Conservation (phyloP, 2,113 vertebrate species). For the Apus apus region DNA sequence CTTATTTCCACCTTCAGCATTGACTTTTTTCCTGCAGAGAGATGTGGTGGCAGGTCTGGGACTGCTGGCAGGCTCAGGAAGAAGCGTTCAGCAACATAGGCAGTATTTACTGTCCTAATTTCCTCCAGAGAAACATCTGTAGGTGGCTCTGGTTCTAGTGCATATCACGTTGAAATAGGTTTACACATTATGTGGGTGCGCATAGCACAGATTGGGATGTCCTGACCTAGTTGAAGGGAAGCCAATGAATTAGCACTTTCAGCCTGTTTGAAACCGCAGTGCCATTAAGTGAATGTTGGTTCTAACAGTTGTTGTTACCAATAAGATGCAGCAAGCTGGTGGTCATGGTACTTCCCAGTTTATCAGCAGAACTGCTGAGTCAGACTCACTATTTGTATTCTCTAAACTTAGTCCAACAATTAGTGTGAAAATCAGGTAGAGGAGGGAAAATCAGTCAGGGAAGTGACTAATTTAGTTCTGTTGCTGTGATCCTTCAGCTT, state of each 20-base stretch:
- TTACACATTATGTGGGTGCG: background rate
- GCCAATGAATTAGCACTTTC: background rate
- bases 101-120: constrained; percentile 9
- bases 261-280: background rate
- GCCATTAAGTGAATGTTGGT: background rate
- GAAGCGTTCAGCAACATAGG: background rate
- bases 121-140: background rate
- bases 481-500: background rate
- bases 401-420: background rate
- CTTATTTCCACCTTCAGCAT: background rate
- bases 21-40: background rate
- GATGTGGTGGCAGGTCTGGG: background rate
- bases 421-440: background rate
- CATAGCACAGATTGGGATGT: background rate
- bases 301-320: background rate
- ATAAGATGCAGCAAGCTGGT: background rate
- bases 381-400: background rate
- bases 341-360: background rate
- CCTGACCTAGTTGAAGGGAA: background rate
- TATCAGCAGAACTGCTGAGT: background rate
- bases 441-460: background rate
- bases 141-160: background rate
- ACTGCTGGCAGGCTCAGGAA: constrained; percentile 1
- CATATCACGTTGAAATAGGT: background rate
- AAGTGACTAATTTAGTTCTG: background rate